Evolutionary conservation across 2,797 vertebrate species (phyloP).

Genomic region (Netta rufina): DNA sequence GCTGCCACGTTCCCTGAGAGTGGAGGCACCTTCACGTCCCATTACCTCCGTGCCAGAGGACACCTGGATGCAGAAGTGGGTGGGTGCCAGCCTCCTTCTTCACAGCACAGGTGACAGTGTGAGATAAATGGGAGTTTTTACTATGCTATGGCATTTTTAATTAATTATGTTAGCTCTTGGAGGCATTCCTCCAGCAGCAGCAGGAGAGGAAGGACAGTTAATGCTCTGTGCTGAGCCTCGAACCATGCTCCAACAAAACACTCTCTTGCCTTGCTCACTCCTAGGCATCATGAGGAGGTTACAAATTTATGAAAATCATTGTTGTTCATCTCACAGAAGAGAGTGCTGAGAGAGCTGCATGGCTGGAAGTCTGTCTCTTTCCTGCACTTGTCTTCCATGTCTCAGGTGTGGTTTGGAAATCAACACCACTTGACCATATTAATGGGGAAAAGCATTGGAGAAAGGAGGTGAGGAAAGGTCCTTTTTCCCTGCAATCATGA

Average conservation of each 20-base stretch:
- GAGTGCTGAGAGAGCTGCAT: accelerated
- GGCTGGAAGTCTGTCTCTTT: neutral
- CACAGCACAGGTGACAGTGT: neutral
- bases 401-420: neutral
- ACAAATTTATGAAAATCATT: accelerated
- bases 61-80: neutral
- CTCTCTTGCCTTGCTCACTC: neutral
- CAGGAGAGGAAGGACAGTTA: neutral
- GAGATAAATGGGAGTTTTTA: neutral
- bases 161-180: neutral
- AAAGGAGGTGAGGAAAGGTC: neutral
- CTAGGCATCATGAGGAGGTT: neutral
- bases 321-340: neutral
- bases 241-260: neutral
- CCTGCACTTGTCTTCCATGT: neutral
- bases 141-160: neutral
- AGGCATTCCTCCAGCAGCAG: neutral
- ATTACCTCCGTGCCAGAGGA: neutral
- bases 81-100: neutral
- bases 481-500: neutral
- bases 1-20: neutral
- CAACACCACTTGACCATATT: accelerated
- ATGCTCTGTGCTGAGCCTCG: neutral
- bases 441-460: accelerated
- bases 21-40: neutral